Conservation (phyloP, 2,797 vertebrate species). For the Microhierax caerulescens region DNA sequence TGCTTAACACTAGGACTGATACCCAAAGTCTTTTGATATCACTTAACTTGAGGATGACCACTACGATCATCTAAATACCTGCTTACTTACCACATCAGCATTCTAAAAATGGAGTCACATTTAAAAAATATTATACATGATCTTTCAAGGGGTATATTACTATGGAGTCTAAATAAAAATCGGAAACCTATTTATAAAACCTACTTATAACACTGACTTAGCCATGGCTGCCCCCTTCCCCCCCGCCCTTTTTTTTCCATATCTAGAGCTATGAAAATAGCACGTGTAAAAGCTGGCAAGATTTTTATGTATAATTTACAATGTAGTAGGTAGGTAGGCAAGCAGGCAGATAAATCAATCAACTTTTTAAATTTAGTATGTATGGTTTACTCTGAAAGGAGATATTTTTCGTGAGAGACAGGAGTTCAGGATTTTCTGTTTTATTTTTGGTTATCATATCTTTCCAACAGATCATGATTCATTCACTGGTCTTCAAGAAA, state of each 20-base stretch:
- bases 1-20: neutral
- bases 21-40: neutral
- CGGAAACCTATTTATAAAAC: neutral
- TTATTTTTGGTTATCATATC: slow-evolving; percentile 35
- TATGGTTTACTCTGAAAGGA: neutral
- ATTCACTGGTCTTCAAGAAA: slow-evolving; percentile 11
- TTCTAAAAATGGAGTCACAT: neutral
- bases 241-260: neutral
- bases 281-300: neutral
- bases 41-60: neutral
- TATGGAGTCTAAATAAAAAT: neutral
- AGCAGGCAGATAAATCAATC: neutral
- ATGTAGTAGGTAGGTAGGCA: neutral
- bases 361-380: neutral
- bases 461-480: slow-evolving; percentile 18
- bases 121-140: neutral
- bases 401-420: neutral
- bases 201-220: neutral
- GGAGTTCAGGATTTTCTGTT: slow-evolving; percentile 2
- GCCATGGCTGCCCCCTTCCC: no score
- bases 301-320: neutral
- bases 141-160: neutral
- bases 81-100: neutral
- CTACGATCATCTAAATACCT: neutral
- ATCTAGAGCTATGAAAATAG: neutral